Evolutionary conservation across 2,113 vertebrate species (phyloP).

Genomic region (Zosterops hypoxanthus): DNA sequence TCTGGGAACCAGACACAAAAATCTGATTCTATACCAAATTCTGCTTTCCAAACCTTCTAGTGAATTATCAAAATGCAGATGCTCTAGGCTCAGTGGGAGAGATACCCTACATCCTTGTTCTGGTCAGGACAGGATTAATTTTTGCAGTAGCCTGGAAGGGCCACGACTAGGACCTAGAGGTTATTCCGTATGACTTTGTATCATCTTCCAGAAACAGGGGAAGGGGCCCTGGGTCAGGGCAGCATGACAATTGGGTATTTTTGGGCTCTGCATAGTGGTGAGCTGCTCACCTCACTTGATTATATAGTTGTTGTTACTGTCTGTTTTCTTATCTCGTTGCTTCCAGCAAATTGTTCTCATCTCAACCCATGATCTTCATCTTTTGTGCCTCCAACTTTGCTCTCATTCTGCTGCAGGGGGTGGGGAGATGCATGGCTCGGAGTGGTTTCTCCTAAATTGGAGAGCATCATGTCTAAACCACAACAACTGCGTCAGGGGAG

Average conservation of each 20-base stretch:
- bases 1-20: background rate
- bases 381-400: background rate
- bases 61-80: background rate
- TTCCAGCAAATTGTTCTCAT: background rate
- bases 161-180: background rate
- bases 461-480: background rate
- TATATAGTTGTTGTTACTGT: background rate
- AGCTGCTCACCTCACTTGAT: background rate
- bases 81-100: background rate
- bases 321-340: background rate
- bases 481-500: accelerated
- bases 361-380: background rate
- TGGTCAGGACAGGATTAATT: background rate
- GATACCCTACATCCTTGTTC: background rate
- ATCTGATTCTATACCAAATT: background rate
- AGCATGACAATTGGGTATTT: background rate
- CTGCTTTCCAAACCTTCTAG: background rate
- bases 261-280: background rate
- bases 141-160: background rate
- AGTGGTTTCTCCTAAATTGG: background rate
- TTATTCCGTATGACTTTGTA: background rate
- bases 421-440: background rate
- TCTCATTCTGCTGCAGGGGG: background rate
- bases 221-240: accelerated
- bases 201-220: background rate